Conservation (phyloP, 2,888 invertebrate species). For the Parascotia fuliginaria region DNA sequence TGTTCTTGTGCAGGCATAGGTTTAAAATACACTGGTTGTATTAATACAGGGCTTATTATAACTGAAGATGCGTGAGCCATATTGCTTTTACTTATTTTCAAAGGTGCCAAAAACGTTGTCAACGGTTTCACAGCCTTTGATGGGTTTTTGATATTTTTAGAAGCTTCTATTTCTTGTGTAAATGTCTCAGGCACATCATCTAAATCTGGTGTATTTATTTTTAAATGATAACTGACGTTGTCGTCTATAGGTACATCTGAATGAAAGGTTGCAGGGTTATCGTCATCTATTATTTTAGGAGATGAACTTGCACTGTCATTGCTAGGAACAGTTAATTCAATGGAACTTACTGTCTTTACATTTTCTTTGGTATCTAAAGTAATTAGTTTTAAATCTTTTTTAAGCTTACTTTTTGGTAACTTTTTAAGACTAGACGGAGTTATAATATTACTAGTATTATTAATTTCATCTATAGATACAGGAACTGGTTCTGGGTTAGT, state of each 20-base stretch:
- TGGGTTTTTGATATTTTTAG: too few species aligned
- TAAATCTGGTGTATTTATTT: constrained; percentile 72
- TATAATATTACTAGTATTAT: constrained; percentile 11
- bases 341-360: constrained; percentile 4
- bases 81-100: constrained; percentile 59
- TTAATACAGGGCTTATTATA: constrained; percentile 73
- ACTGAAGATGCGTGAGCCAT: constrained; percentile 60
- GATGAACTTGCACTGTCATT: constrained; percentile 37
- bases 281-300: constrained; percentile 22
- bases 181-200: constrained; percentile 36
- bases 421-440: constrained; percentile 11
- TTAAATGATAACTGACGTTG: constrained; percentile 75
- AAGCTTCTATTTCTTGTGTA: constrained; percentile 35
- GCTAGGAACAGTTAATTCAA: constrained; percentile 9
- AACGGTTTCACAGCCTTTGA: constrained; percentile 47
- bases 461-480: constrained; percentile 10
- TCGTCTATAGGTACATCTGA: constrained; percentile 53
- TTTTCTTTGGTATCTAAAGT: constrained; percentile 20
- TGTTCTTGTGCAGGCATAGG: constrained; percentile 29
- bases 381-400: constrained; percentile 10
- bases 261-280: constrained; percentile 18
- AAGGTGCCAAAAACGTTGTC: constrained; percentile 64
- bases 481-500: constrained; percentile 6
- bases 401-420: constrained; percentile 9
- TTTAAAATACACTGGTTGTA: constrained; percentile 70